Evolutionary conservation across 2,113 vertebrate genomes (phyloP).

Genomic region (Pedetes capensis): DNA sequence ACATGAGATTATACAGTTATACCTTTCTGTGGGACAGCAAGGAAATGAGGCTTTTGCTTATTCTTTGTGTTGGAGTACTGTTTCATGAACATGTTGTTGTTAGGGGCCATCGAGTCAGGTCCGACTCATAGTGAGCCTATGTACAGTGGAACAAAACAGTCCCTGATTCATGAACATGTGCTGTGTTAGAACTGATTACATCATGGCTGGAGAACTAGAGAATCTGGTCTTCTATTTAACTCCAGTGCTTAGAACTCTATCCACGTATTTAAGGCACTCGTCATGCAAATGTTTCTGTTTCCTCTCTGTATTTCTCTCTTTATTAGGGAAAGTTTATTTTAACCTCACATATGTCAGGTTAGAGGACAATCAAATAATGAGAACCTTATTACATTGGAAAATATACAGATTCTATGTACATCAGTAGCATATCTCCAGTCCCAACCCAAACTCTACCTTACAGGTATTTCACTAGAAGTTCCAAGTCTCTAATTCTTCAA

Average conservation of each 20-base stretch:
- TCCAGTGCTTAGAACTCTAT: neutral
- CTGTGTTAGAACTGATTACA: neutral
- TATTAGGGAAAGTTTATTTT: neutral
- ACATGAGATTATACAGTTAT: slow-evolving; percentile 25
- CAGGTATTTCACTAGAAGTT: neutral
- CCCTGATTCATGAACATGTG: neutral
- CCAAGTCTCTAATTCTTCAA: neutral
- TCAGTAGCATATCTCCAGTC: neutral
- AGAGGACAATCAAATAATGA: neutral
- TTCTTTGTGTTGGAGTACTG: neutral
- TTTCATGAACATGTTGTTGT: neutral
- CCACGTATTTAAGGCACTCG: neutral
- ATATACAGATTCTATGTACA: neutral
- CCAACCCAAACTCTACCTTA: neutral
- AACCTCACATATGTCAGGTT: neutral
- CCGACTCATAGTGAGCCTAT: too few relatives aligned
- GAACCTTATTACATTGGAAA: neutral
- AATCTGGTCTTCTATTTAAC: neutral
- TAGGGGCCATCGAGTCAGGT: too few relatives aligned
- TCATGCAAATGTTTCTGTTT: slow-evolving; percentile 27
- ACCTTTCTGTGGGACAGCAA: neutral
- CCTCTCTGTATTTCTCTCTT: neutral
- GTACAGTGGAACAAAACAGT: too few relatives aligned
- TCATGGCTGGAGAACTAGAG: neutral
- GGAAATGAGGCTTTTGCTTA: neutral